Percentiles rank a stretch among this genome's conserved stretches.
Conservation (phyloP, 2,888 invertebrate genomes). For the Orchesellides sinensis region DNA sequence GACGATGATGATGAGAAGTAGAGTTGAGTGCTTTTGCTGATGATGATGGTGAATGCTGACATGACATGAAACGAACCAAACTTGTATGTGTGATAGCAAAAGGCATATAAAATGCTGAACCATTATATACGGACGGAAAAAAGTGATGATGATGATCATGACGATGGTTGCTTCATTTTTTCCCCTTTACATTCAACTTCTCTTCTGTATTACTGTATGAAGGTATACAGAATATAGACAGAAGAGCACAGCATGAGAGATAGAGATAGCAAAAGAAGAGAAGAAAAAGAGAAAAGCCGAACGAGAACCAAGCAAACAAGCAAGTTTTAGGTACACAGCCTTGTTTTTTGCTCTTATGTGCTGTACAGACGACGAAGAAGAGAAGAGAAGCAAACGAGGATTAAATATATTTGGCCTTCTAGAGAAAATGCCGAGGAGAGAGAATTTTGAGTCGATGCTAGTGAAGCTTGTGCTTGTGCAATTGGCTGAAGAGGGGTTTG, state of each 20-base stretch:
- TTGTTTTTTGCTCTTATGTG: conserved; percentile 18
- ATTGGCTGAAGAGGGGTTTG: conserved; percentile 22
- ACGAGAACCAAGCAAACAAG: conserved; percentile 21
- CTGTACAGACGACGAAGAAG: not conserved
- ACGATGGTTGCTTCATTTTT: conserved; percentile 54
- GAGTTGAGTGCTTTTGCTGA: conserved; percentile 51
- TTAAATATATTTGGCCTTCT: conserved; percentile 45
- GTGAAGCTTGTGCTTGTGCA: not conserved
- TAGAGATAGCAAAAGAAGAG: conserved; percentile 40
- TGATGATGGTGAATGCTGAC: conserved; percentile 60
- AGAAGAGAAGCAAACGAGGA: conserved; percentile 17
- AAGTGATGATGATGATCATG: conserved; percentile 38
- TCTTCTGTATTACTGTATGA: conserved; percentile 34
- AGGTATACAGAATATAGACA: not conserved
- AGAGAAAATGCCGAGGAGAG: not conserved
- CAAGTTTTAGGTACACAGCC: not conserved
- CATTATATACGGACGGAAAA: conserved; percentile 43
- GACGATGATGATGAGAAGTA: conserved; percentile 6
- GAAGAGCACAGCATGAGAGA: conserved; percentile 45
- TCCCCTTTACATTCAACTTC: conserved; percentile 27
- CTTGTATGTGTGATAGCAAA: conserved; percentile 30
- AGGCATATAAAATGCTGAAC: conserved; percentile 8
- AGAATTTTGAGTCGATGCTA: conserved; percentile 3
- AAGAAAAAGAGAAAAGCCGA: conserved; percentile 48
- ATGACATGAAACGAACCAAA: conserved; percentile 60